Evolutionary conservation across 30 jellyfish, hydroid and myxozoan genomes (phyloP).

Genomic region (Turritopsis dohrnii): DNA sequence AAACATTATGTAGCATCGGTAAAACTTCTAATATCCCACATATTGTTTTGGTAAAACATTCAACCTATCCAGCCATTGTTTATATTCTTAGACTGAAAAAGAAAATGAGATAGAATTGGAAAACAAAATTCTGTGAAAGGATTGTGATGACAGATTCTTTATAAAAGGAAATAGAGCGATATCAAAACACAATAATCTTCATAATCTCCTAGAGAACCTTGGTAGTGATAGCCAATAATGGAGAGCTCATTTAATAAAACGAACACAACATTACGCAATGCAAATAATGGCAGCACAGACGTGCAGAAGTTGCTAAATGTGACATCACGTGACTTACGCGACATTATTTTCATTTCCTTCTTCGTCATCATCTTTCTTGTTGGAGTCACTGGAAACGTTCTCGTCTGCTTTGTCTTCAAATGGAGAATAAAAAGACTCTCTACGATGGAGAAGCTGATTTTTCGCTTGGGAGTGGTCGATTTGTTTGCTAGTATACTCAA

Average conservation of each 20-base stretch:
- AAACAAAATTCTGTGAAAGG: neutral
- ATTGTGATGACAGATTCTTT: neutral
- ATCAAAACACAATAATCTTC: no score
- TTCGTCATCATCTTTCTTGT: constrained; percentile 31
- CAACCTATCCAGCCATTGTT: neutral
- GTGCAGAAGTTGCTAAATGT: neutral
- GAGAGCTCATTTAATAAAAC: neutral
- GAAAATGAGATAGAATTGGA: neutral
- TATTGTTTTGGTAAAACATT: no score
- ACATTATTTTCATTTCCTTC: neutral
- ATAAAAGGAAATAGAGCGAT: neutral
- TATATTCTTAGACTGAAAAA: neutral
- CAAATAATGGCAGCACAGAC: neutral
- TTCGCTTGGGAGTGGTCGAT: constrained; percentile 55
- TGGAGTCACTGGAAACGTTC: constrained; percentile 53
- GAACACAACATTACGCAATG: neutral
- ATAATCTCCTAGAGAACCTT: no score
- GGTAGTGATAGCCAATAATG: neutral
- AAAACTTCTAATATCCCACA: no score
- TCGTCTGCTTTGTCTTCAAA: constrained; percentile 49
- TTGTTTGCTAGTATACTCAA: constrained; percentile 50
- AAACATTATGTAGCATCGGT: no score
- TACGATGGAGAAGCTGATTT: constrained; percentile 43
- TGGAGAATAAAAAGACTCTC: constrained; percentile 24
- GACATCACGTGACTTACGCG: neutral